phyloP scores from a whole-genome alignment of 2,888 invertebrate species.

The Parelbella ahira region DNA sequence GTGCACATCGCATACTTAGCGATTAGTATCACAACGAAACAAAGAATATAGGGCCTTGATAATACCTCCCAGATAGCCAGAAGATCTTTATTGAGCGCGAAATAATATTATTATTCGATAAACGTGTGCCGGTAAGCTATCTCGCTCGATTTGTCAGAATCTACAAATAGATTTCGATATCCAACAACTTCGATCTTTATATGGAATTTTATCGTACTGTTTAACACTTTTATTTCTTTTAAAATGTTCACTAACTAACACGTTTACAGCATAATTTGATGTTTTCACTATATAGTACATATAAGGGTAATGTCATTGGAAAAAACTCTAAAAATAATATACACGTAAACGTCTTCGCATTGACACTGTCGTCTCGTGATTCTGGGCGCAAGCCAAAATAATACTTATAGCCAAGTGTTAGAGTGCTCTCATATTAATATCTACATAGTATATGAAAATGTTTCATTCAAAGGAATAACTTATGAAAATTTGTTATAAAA shows the following conservation, averaged over 20 bases:
- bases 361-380: slow-evolving; percentile 4
- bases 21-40: slow-evolving; percentile 16
- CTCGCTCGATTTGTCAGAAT: slow-evolving; percentile 29
- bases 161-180: slow-evolving; percentile 31
- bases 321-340: slow-evolving; percentile 21
- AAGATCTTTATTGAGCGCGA: slow-evolving; percentile 3
- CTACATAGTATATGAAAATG: too few relatives aligned
- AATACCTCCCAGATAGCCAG: slow-evolving; percentile 14
- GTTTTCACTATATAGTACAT: too few relatives aligned
- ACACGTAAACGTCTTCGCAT: slow-evolving; percentile 13
- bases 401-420: slow-evolving; percentile 5
- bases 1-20: neutral
- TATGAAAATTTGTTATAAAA: too few relatives aligned
- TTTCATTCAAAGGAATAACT: too few relatives aligned
- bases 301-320: slow-evolving; percentile 19
- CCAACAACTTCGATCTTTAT: slow-evolving; percentile 11
- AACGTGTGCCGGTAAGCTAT: slow-evolving; percentile 1
- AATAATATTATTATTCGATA: slow-evolving; percentile 14
- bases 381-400: slow-evolving; percentile 11
- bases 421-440: too few relatives aligned
- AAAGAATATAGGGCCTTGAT: slow-evolving; percentile 24
- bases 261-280: too few relatives aligned
- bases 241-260: too few relatives aligned
- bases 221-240: neutral
- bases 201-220: slow-evolving; percentile 7